Percentiles rank a stretch among this genome's conserved stretches.
Conservation (phyloP, 2,113 vertebrate genomes). For the Centropristis striata region DNA sequence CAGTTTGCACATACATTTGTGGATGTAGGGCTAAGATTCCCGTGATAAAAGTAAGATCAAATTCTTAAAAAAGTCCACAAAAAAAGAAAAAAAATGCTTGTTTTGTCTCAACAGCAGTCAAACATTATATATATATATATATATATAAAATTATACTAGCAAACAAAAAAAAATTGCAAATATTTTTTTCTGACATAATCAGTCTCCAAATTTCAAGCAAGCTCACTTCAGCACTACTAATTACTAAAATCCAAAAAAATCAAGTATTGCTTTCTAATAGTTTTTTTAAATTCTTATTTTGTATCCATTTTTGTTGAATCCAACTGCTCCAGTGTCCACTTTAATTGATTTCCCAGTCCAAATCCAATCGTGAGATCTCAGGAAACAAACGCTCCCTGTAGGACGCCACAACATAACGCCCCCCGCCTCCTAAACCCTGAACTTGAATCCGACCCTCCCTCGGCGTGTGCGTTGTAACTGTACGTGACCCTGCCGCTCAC, state of each 20-base stretch:
- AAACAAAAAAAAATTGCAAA: no score
- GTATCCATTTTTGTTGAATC: not conserved
- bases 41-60: no score
- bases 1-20: no score
- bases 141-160: not conserved
- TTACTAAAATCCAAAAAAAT: no score
- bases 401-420: slow-evolving; percentile 7
- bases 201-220: not conserved
- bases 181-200: not conserved
- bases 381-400: slow-evolving; percentile 42
- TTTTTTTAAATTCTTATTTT: not conserved
- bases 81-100: not conserved
- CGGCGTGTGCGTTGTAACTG: slow-evolving; percentile 46
- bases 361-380: slow-evolving; percentile 27
- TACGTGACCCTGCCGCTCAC: slow-evolving; percentile 72
- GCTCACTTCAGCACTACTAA: not conserved
- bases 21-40: no score
- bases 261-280: not conserved
- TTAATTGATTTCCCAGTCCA: slow-evolving; percentile 40
- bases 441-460: slow-evolving; percentile 60
- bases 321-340: not conserved
- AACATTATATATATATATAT: no score
- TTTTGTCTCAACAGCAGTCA: not conserved
- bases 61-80: no score
- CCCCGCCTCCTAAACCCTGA: slow-evolving; percentile 23